Evolutionary conservation across 2,888 invertebrate species (phyloP), one percentile per base, ranked within the genome.

Genomic region (Drosophila cognata): DNA sequence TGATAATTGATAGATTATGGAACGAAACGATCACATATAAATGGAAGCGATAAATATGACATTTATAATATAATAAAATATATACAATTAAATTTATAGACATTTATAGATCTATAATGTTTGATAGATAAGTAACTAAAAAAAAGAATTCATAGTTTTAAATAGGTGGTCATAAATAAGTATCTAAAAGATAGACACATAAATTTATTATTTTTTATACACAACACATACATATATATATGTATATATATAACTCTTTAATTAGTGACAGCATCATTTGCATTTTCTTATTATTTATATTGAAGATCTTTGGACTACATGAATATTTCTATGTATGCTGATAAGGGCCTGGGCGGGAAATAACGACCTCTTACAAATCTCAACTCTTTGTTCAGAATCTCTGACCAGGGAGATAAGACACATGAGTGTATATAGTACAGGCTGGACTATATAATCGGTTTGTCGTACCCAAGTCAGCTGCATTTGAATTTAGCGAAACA

Each of bases 361-460:
- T 33, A 25, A 38, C 58, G 29, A 2, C 1, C 25, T 18, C 16
- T 21, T 21, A 7, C 51, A 63, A 65, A 69, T 57, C 38, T 36
- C 74, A 43, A 41, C 13, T 38, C 16, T 1, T 6, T 25, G 48
- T 50, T 64, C 55, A 51, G 16, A 43, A 28, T 52, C 56, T 28
- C 10, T 21, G 13, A 5, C 16, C 8, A n/a, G 11, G 11, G 4
- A 41, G 59, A 55, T 52, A n/a, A 8, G 4, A 33, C 25, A 29
- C 11, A 60, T 78, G 41, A 64, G 13, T 29, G 1, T 41, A 43
- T 21, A 43, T 43, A 43, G 11, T 21, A 11, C 21, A 10, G 2
- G 10, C 10, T 43, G 1, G 13, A 28, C 55, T 77, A 79, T 81
- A 80, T 63, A 79, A 71, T 18, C 57, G 1, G 3, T 21, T 0